Evolutionary conservation across 2,113 vertebrate genomes (phyloP), one percentile per base, ranked within the genome.

Genomic region (Oenanthe oenanthe): DNA sequence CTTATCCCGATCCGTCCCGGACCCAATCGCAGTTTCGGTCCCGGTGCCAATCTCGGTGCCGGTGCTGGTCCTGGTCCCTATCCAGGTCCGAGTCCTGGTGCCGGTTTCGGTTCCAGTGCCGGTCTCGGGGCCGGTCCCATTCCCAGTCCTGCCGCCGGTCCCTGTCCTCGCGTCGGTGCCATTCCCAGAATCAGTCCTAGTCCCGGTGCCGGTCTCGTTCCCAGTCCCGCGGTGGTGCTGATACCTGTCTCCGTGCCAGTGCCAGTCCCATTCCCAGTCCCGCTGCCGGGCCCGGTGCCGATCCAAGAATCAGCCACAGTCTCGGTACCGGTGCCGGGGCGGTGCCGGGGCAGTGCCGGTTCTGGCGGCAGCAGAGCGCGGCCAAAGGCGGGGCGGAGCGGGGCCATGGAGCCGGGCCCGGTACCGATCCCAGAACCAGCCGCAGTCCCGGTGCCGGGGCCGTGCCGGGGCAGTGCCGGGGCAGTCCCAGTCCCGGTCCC

Each of bases 311-410:
- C 62, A 21, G 45, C 6, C 10, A 4, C 29, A 17, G 31, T 26
- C 8, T 8, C 18, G 3, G 31, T 26, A 5, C 13, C 18, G 4
- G 26, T 9, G 9, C 12, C 1, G 17, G 17, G 8, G 32, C 40
- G 1, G 20, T 7, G 84, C n/a, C 53, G 9, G 12, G 38, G 3
- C n/a, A 29, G 12, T 2, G 12, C 45, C 53, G 14, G 58, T 36
- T 31, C 26, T 17, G 20, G 10, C 1, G 43, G 43, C 73, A 61
- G 54, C 73, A 11, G 47, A 29, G 65, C 65, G 19, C 47, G 17
- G 13, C 56, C 65, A n/a, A 13, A 13, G 48, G 47, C 38, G 32
- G 34, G 48, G 83, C 25, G 48, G 48, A 43, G 50, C 61, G 51
- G 63, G 5, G 32, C 71, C 12, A 47, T 4, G 47, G 32, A 22